Base-by-base conservation (phyloP, 2,113 vertebrate genomes). In the Anolis sagrei region DNA sequence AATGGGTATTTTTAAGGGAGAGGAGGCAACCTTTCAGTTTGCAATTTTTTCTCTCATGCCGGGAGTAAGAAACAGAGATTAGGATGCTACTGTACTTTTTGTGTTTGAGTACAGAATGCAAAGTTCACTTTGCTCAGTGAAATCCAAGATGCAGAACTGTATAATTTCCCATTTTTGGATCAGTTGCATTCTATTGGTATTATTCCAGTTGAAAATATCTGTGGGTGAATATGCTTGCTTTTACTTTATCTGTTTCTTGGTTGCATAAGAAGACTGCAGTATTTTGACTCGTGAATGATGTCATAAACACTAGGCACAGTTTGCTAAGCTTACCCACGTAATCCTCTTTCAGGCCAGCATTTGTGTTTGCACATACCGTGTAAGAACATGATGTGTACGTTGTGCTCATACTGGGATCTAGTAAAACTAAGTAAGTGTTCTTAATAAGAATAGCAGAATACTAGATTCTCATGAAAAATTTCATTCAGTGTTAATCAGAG, bases 401-500 rank as follows among this genome's bases (percentile, higher is more conserved):
- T 73, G 34, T 73, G 70, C 18, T 73, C 34, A 8, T 39, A 18
- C 21, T 16, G 3, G 13, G 54, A 58, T 14, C 54, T 58, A 58
- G 54, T 58, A 58, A 58, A 58, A 39, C 34, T 39, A 39, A 32
- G 70, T 23, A 23, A 18, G 10, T 1, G 81, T 14, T 82, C 16
- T 29, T 25, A 64, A 81, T 29, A 75, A 68, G 49, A 51, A 77
- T 72, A 0, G 1, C 1, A 54, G 61, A 0, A 0, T 72, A 80
- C 84, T 85, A 79, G 36, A 25, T 68, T 80, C 76, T 87, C 49
- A 14, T 87, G 79, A 85, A 79, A 75, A 68, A 23, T 49, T 81
- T 58, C 54, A 58, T 58, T 13, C 10, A 58, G 10, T 58, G 32
- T 79, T 85, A 83, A 25, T 72, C 74, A 76, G 87, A 87, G 82